Percentiles rank a stretch among this genome's conserved stretches.
Evolutionary conservation across 64 coral and sea anemone genomes (phyloP).

Genomic region (Catalaphyllia jardinei): DNA sequence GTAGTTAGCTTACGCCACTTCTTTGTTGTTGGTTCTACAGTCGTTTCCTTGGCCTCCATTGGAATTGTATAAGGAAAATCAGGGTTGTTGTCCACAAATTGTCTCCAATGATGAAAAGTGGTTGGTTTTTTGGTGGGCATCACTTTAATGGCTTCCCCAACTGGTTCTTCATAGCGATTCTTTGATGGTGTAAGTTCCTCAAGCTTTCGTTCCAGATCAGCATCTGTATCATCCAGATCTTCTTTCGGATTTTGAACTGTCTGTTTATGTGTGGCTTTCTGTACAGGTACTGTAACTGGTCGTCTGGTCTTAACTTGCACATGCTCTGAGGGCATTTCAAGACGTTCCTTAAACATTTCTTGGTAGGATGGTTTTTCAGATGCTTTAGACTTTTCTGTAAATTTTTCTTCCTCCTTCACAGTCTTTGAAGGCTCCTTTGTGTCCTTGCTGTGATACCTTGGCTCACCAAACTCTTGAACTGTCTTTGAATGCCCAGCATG

Average conservation of each 20-base stretch:
- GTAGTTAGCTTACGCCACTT: not conserved
- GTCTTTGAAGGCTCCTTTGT: not conserved
- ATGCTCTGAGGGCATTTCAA: not conserved
- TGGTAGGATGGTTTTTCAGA: not conserved
- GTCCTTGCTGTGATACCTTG: not conserved
- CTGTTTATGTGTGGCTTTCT: not conserved
- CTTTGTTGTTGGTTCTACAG: conserved; percentile 21
- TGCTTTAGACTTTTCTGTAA: not conserved
- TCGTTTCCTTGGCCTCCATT: not conserved
- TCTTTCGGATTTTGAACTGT: not conserved
- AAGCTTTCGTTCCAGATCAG: conserved; percentile 14
- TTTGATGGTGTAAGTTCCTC: conserved; percentile 24
- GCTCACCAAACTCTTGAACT: not conserved
- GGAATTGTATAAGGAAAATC: conserved; percentile 52
- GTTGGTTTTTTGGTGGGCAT: not conserved
- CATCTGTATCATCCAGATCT: not conserved
- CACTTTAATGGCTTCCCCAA: not conserved
- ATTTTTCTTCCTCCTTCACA: not conserved
- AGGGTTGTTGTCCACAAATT: conserved; percentile 89
- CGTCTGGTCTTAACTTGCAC: not conserved
- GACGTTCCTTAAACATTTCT: not conserved
- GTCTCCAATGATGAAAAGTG: conserved; percentile 67
- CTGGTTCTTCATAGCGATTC: not conserved
- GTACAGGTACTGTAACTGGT: not conserved
- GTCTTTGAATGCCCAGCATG: not conserved